Conservation (phyloP, 2,888 invertebrate species). For the Mythimna ferrago region DNA sequence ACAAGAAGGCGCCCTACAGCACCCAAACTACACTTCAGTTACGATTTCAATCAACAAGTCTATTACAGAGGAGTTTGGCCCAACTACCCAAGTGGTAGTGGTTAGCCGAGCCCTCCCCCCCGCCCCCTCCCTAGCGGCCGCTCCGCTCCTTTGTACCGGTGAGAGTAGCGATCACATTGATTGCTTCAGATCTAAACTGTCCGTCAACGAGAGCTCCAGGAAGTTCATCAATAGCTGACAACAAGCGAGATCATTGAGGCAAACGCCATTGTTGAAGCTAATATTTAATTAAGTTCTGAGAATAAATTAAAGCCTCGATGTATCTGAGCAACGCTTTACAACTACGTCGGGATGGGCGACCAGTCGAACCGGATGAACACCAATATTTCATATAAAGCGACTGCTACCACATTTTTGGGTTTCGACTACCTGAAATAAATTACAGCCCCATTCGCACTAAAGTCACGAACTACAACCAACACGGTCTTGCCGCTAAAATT, state of each 20-base stretch:
- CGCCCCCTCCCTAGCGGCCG: background rate
- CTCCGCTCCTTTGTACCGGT: background rate
- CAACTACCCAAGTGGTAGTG: background rate
- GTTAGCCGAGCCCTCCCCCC: background rate
- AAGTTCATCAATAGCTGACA: background rate
- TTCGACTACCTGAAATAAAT: background rate
- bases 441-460: background rate
- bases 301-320: constrained; percentile 1
- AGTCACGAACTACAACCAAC: background rate
- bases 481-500: background rate
- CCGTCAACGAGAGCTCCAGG: background rate
- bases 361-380: background rate
- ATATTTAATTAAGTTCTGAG: background rate
- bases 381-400: background rate
- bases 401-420: background rate
- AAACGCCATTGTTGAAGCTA: constrained; percentile 3
- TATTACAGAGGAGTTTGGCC: background rate
- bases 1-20: background rate
- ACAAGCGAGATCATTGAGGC: background rate
- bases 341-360: background rate
- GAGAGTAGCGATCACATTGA: background rate
- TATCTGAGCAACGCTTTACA: background rate
- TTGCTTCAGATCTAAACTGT: background rate
- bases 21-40: background rate
- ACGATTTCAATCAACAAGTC: constrained; percentile 20